These are phyloP conservation scores for Jordanella pulchra DNA, from an alignment of 2,797 vertebrate species.

Conservation along the genomic window DNA sequence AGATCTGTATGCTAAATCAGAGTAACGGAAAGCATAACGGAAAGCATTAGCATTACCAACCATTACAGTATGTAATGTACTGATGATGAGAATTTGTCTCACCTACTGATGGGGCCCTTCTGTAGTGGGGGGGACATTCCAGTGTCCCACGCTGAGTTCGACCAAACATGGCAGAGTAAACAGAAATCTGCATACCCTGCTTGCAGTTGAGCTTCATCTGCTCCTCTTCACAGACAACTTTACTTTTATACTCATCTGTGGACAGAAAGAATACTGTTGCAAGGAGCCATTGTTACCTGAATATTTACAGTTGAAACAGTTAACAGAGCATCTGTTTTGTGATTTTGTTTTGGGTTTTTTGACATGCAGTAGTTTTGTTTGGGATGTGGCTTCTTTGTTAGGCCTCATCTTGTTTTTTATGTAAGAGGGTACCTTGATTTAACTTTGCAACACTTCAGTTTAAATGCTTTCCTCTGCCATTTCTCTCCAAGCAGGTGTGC, in stretches of 20 bases:
- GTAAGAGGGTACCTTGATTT: too few species aligned
- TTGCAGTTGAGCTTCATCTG: conserved; percentile 89
- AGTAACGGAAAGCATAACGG: not conserved
- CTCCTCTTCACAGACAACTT: conserved; percentile 90
- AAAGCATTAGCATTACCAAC: not conserved
- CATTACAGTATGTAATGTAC: not conserved
- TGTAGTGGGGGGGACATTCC: conserved; percentile 86
- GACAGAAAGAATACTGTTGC: not conserved
- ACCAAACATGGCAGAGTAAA: conserved; percentile 89
- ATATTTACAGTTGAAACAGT: too few species aligned
- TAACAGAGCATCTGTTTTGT: too few species aligned
- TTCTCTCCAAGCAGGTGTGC: too few species aligned
- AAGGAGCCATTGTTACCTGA: too few species aligned
- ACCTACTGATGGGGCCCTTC: conserved; percentile 83
- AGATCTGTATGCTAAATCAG: not conserved
- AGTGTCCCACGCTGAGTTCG: conserved; percentile 83
- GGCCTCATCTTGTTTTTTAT: too few species aligned
- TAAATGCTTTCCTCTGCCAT: too few species aligned
- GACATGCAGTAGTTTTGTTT: too few species aligned
- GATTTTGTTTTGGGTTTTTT: too few species aligned
- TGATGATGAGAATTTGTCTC: conserved; percentile 49
- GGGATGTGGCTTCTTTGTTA: too few species aligned
- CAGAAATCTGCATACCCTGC: conserved; percentile 86
- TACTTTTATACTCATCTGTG: conserved; percentile 90
- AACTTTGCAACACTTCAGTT: too few species aligned